Conservation (phyloP, 2,113 vertebrate species). For the Strix uralensis region DNA sequence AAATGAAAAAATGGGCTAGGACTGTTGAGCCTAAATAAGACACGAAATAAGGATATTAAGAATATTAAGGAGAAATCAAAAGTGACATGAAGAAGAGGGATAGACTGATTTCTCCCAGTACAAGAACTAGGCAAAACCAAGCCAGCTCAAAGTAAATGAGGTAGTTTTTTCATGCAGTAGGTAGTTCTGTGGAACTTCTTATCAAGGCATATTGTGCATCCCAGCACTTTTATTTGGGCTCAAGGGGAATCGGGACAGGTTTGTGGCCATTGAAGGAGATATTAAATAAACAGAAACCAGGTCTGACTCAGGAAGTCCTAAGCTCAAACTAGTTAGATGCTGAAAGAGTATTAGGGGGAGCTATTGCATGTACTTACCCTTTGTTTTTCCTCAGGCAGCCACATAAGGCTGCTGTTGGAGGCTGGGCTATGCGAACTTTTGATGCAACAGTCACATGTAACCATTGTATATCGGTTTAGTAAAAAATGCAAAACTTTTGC, state of each 20-base stretch:
- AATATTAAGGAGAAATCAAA: conserved; percentile 6
- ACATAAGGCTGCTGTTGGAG: not conserved
- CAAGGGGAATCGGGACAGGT: not conserved
- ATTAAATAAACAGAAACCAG: conserved; percentile 48
- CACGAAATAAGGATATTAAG: not conserved
- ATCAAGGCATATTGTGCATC: not conserved
- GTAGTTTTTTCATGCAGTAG: not conserved
- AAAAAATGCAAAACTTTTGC: not conserved
- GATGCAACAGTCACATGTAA: not conserved
- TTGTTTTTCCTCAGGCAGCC: not conserved
- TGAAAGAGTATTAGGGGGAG: conserved; percentile 32
- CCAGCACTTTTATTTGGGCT: not conserved
- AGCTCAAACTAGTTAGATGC: not conserved
- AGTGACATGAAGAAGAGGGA: not conserved
- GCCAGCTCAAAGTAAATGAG: not conserved
- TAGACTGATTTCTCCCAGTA: not conserved
- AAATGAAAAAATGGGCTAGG: not conserved
- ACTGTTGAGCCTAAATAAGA: not conserved
- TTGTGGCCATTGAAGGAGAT: conserved; percentile 20
- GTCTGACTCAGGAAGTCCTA: not conserved
- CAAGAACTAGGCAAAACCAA: not conserved
- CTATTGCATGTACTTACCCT: not conserved
- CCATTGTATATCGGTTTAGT: not conserved
- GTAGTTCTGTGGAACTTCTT: not conserved
- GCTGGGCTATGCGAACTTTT: not conserved